Percentiles rank a stretch among this genome's conserved stretches.
phyloP scores from a whole-genome alignment of 2,797 vertebrate species.

The Gymnodraco acuticeps region DNA sequence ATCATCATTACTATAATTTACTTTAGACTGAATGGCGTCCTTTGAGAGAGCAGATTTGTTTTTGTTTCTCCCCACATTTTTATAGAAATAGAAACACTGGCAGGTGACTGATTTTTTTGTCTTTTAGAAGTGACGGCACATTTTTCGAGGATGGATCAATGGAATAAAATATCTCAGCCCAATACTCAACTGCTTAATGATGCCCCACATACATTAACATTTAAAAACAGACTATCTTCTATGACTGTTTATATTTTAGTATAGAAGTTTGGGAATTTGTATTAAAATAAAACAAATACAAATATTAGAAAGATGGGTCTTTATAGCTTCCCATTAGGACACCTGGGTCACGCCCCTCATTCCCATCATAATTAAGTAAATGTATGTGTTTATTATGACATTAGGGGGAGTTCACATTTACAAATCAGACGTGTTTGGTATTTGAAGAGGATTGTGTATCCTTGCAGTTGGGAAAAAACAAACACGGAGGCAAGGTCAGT shows the following conservation, averaged over 20 bases:
- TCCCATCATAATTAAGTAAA: neutral
- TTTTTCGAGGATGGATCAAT: neutral
- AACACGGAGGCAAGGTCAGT: too few species aligned
- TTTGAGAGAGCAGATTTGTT: neutral
- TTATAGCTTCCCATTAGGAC: too few species aligned
- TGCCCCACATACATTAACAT: neutral
- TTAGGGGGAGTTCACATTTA: neutral
- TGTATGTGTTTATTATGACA: neutral
- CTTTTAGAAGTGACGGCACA: neutral
- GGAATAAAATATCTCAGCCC: neutral
- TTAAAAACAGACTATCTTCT: too few species aligned
- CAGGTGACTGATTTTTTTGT: neutral
- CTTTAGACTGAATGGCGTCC: neutral
- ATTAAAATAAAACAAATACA: too few species aligned
- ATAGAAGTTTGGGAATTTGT: too few species aligned
- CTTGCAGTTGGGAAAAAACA: neutral
- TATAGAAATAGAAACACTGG: neutral
- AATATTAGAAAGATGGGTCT: too few species aligned
- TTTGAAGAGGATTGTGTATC: neutral
- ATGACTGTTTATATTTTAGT: too few species aligned
- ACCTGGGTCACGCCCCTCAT: too few species aligned
- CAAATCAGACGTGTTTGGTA: too few species aligned
- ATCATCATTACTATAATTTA: conserved; percentile 11
- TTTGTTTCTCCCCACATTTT: neutral
- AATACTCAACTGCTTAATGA: neutral